Base-by-base conservation (phyloP, 1,140 invertebrate species). In the Euglossa dilemma region DNA sequence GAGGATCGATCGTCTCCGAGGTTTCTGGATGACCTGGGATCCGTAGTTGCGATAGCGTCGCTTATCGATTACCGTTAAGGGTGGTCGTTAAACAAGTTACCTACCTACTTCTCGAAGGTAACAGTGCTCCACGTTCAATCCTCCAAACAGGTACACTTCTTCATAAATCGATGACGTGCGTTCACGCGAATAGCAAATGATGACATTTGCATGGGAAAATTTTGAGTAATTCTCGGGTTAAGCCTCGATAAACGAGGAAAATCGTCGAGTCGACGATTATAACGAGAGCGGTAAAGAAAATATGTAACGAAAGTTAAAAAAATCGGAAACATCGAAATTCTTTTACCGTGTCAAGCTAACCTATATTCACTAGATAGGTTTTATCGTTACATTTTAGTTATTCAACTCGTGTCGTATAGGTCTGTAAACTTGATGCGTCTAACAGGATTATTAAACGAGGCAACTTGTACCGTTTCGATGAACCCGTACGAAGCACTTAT, bases 11-110 rank as follows among this genome's bases (percentile, higher is more conserved):
- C 63, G 76, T 78, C 75, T 43, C 16, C 63, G 43, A 57, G 36
- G 52, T 43, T 57, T 67, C n/a, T 20, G 64, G 36, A 70, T 70
- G 64, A 79, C 66, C 66, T 20, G 66, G 66, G 77, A 80, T 72
- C 67, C 57, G 76, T 69, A 78, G 23, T 78, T 50, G 25, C 28
- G 69, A 80, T 71, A 72, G 69, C 56, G 59, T 61, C 18, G 76
- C 52, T 70, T 71, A 80, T 80, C 77, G 69, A 80, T 80, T 80
- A 80, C 47, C 78, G 67, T 63, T 70, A 80, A 80, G 67, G 59
- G 45, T 43, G 57, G 67, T 80, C 57, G 56, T 80, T 80, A 80
- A 80, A 52, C 67, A 72, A 80, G 78, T 80, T 80, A 50, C 56
- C 78, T 72, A 54, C 23, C 69, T 63, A 61, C 56, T 69, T 78